phyloP scores from a whole-genome alignment of 1,140 invertebrate species.

The Dendroctonus ponderosae region DNA sequence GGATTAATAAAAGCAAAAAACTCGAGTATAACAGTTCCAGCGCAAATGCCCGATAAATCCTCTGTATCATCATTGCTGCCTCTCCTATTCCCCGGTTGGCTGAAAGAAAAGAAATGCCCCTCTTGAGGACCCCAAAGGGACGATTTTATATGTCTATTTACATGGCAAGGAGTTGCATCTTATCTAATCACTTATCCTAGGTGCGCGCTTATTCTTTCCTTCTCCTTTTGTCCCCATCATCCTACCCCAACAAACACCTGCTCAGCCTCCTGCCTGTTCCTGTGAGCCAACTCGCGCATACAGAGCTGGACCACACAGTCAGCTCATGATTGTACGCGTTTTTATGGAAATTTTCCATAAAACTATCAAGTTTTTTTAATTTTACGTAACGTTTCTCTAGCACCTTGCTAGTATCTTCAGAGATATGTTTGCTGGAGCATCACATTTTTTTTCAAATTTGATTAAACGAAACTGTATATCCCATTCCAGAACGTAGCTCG shows the following conservation, averaged over 20 bases:
- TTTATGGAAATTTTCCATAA: too few relatives aligned
- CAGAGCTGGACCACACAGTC: neutral
- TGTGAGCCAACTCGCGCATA: conserved; percentile 7
- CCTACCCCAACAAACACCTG: conserved; percentile 34
- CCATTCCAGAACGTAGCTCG: neutral
- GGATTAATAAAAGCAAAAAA: neutral
- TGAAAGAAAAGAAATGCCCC: neutral
- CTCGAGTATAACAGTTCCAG: neutral
- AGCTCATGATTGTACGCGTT: too few relatives aligned
- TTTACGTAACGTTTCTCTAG: too few relatives aligned
- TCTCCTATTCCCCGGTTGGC: neutral
- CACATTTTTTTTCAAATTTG: too few relatives aligned
- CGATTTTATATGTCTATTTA: conserved; percentile 8
- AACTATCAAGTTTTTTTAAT: too few relatives aligned
- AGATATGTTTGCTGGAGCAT: too few relatives aligned
- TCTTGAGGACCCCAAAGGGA: neutral
- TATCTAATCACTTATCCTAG: conserved; percentile 26
- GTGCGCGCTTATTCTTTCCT: conserved; percentile 19
- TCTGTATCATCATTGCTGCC: neutral
- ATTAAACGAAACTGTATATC: neutral
- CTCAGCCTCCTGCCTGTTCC: conserved; percentile 15
- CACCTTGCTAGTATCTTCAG: too few relatives aligned
- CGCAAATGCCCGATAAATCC: neutral
- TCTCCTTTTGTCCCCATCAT: conserved; percentile 18
- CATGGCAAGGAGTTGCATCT: conserved; percentile 11